These are phyloP conservation scores for Laterallus jamaicensis DNA, from an alignment of 2,113 vertebrate genomes.

Conservation along the genomic window DNA sequence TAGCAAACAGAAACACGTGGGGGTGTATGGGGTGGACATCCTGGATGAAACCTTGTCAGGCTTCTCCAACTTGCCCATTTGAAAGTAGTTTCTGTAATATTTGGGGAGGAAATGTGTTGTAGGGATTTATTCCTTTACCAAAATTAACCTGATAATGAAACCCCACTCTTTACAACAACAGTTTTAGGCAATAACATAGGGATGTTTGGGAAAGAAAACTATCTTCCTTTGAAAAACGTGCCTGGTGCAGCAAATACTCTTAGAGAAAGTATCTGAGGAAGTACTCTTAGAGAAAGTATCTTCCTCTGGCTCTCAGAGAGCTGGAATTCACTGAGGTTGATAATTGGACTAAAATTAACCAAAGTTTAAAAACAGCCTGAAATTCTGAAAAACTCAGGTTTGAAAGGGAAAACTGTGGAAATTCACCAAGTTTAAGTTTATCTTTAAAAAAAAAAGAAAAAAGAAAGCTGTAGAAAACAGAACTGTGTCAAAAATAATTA, in stretches of 20 bases:
- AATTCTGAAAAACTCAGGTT: not conserved
- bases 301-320: not conserved
- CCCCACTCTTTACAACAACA: rapidly evolving
- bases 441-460: not conserved
- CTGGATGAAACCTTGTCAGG: not conserved
- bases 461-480: not conserved
- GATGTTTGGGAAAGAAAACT: not conserved
- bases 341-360: not conserved
- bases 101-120: not conserved
- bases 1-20: not conserved
- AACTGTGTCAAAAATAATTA: not conserved
- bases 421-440: not conserved
- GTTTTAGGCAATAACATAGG: not conserved
- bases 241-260: not conserved
- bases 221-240: conserved; percentile 11
- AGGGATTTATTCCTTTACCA: not conserved
- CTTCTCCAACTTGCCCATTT: not conserved
- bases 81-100: not conserved
- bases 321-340: not conserved
- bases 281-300: not conserved
- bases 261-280: not conserved
- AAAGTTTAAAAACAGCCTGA: not conserved
- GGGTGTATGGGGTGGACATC: not conserved
- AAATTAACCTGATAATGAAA: not conserved
- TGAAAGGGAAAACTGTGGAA: not conserved